Base-by-base conservation (phyloP, 2,113 vertebrate genomes). In the Piprites chloris region DNA sequence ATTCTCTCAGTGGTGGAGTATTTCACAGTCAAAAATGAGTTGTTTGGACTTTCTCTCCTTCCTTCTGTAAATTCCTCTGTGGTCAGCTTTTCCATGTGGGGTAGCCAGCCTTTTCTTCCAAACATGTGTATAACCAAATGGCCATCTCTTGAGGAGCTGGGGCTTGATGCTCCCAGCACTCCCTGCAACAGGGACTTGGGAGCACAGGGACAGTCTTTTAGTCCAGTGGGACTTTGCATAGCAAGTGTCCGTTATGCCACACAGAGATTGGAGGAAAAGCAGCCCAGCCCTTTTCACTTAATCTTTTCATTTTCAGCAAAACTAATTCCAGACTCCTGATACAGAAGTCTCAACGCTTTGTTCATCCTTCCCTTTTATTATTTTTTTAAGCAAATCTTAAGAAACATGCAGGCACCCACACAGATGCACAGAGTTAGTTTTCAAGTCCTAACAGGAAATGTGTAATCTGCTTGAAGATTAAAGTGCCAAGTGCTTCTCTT, bases 381-480 rank as follows among this genome's bases (percentile, higher is more conserved):
- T 63, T 37, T 87, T 79, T 76, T 80, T 12, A 35, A 89, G 42
- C 33, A 90, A 93, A 69, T 65, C 63, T 85, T 63, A 50, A 92
- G 86, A 74, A 91, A 46, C 4, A 2, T 28, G 28, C 61, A 90
- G 79, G 89, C 84, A 82, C 87, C 81, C 89, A 33, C 69, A 90
- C 88, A 75, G 58, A 80, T 52, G 72, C 68, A 80, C 35, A 26
- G 79, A 88, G 90, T 88, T 90, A 44, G 68, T 49, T 90, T 95
- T 95, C 96, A 96, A 87, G 93, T 88, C 93, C 90, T 62, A 87
- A 90, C 95, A 97, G 93, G 96, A 96, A 92, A 90, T 35, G 61
- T 96, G 96, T 94, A 95, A 96, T 94, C 95, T 95, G 52, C 83
- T 84, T 65, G 56, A 95, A 97, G 92, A 94, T 94, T 90, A 65